Conservation (phyloP, 2,888 invertebrate species). For the Caenorhabditis sp. region DNA sequence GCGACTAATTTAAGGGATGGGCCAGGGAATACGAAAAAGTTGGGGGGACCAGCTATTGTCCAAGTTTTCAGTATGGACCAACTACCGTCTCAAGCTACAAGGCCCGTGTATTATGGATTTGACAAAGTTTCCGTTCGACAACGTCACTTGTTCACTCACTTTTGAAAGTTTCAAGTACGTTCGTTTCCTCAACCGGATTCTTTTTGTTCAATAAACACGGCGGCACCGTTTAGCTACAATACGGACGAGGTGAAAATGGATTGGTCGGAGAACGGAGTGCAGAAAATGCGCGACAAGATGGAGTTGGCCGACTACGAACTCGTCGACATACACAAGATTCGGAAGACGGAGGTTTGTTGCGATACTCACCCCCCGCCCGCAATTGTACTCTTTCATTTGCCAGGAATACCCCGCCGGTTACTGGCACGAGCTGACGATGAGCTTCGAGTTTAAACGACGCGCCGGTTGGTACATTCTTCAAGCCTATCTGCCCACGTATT, state of each 20-base stretch:
- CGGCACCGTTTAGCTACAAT: conserved; percentile 72
- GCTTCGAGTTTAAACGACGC: conserved; percentile 77
- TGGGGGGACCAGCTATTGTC: background rate
- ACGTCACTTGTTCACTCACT: conserved; percentile 78
- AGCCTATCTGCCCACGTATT: conserved; percentile 78
- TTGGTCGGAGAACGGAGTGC: conserved; percentile 76
- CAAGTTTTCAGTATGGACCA: conserved; percentile 74
- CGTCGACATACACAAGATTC: conserved; percentile 69
- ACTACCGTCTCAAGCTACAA: conserved; percentile 77
- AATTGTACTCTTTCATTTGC: background rate
- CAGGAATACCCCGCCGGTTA: conserved; percentile 78
- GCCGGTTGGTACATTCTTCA: conserved; percentile 79
- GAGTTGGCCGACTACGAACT: conserved; percentile 79
- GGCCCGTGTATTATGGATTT: conserved; percentile 79
- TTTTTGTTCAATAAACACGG: background rate
- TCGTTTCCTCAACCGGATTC: background rate
- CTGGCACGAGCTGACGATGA: conserved; percentile 79
- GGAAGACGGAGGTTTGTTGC: conserved; percentile 77
- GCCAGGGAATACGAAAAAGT: background rate
- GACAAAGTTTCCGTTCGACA: conserved; percentile 78
- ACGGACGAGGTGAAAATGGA: conserved; percentile 79
- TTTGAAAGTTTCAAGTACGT: conserved; percentile 79
- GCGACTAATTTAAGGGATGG: no score
- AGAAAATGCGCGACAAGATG: conserved; percentile 78
- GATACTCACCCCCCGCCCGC: background rate